These are phyloP conservation scores for Pollenia amentaria DNA, from an alignment of 2,888 invertebrate genomes.

Conservation along the genomic window DNA sequence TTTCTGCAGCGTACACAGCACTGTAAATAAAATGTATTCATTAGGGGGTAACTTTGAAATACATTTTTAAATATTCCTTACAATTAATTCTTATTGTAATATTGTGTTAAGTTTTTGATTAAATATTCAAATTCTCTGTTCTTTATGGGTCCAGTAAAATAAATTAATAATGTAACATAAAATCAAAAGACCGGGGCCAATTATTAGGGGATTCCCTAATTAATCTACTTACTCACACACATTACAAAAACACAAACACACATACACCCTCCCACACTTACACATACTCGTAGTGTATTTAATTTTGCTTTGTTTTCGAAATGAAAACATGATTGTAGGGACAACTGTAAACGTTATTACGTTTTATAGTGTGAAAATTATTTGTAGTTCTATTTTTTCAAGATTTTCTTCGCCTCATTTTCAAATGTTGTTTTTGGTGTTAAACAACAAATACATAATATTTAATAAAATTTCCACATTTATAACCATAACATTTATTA, in stretches of 20 bases:
- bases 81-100: too few relatives aligned
- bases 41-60: neutral
- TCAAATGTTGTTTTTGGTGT: slow-evolving; percentile 28
- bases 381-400: slow-evolving; percentile 53
- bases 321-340: slow-evolving; percentile 38
- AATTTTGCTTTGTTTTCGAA: slow-evolving; percentile 8
- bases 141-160: too few relatives aligned
- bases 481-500: slow-evolving; percentile 56
- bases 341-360: slow-evolving; percentile 57
- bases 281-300: neutral
- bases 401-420: slow-evolving; percentile 12
- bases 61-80: neutral
- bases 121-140: too few relatives aligned
- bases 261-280: neutral
- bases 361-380: slow-evolving; percentile 62
- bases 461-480: slow-evolving; percentile 71
- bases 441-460: slow-evolving; percentile 51
- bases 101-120: too few relatives aligned
- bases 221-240: neutral
- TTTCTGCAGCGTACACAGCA: slow-evolving; percentile 24
- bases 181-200: too few relatives aligned
- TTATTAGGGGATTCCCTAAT: neutral
- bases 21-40: neutral
- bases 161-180: too few relatives aligned
- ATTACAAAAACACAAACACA: neutral